phyloP scores from a whole-genome alignment of 2,113 vertebrate genomes.

The Sclerurus mexicanus region DNA sequence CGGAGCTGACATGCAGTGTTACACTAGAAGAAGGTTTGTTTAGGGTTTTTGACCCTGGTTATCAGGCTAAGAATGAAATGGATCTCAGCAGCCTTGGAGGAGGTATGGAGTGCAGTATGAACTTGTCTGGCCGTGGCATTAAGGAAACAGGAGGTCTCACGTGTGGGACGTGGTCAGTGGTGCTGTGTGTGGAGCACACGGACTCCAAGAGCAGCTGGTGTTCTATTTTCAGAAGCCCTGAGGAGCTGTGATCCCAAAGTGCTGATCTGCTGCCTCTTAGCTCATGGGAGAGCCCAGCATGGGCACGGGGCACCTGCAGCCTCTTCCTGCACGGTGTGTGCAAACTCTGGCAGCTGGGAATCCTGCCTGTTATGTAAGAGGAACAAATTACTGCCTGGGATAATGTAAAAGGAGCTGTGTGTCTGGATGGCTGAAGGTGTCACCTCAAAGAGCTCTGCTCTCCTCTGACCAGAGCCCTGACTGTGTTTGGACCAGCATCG shows the following conservation, averaged over 20 bases:
- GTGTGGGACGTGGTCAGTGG: not conserved
- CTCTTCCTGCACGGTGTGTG: not conserved
- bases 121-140: not conserved
- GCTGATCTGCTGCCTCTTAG: not conserved
- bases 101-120: rapidly evolving
- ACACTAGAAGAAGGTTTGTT: not conserved
- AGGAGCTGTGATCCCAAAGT: not conserved
- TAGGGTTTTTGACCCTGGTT: not conserved
- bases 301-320: not conserved
- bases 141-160: not conserved
- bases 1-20: rapidly evolving
- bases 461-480: not conserved
- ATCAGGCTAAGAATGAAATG: not conserved
- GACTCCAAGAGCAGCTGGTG: not conserved
- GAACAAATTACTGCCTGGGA: not conserved
- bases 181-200: not conserved
- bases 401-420: not conserved
- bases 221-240: not conserved
- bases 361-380: not conserved
- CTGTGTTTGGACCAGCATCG: rapidly evolving
- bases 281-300: rapidly evolving
- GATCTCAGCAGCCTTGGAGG: rapidly evolving
- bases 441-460: not conserved
- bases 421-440: not conserved
- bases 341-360: not conserved